Conservation (phyloP, 2,888 invertebrate species). For the Scrobipalpa atriplicella region DNA sequence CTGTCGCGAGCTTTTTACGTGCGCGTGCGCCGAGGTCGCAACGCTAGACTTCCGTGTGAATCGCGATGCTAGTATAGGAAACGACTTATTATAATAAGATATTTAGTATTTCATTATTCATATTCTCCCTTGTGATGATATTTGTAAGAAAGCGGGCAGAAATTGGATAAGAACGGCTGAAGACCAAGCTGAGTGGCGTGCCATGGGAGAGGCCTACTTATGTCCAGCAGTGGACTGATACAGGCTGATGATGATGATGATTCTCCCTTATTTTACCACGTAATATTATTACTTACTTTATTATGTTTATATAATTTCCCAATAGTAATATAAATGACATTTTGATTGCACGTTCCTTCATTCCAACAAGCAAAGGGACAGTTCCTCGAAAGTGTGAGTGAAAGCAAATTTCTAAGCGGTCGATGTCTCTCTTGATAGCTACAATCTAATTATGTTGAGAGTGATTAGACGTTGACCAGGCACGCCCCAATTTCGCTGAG, state of each 20-base stretch:
- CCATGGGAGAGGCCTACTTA: too few species aligned
- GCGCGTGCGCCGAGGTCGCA: slow-evolving; percentile 38
- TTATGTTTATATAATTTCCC: neutral
- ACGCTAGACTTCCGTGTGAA: slow-evolving; percentile 42
- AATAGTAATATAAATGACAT: neutral
- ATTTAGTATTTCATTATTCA: neutral
- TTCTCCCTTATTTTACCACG: neutral
- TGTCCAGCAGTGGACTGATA: too few species aligned
- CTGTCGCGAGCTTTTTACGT: slow-evolving; percentile 38
- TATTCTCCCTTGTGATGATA: neutral
- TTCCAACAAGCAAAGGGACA: neutral
- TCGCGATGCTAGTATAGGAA: slow-evolving; percentile 20
- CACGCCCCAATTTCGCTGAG: neutral
- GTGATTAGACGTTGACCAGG: slow-evolving; percentile 7
- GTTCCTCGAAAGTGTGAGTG: neutral
- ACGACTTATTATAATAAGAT: slow-evolving; percentile 25
- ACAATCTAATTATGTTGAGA: slow-evolving; percentile 6
- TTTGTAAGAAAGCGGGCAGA: too few species aligned
- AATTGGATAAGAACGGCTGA: too few species aligned
- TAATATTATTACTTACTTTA: neutral
- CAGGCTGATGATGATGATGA: too few species aligned
- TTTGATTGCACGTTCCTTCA: neutral
- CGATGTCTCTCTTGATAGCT: neutral
- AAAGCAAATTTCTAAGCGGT: slow-evolving; percentile 12
- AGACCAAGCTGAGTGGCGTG: too few species aligned